These are phyloP conservation scores for Bucorvus abyssinicus DNA, from an alignment of 2,797 vertebrate genomes.

Conservation along the genomic window DNA sequence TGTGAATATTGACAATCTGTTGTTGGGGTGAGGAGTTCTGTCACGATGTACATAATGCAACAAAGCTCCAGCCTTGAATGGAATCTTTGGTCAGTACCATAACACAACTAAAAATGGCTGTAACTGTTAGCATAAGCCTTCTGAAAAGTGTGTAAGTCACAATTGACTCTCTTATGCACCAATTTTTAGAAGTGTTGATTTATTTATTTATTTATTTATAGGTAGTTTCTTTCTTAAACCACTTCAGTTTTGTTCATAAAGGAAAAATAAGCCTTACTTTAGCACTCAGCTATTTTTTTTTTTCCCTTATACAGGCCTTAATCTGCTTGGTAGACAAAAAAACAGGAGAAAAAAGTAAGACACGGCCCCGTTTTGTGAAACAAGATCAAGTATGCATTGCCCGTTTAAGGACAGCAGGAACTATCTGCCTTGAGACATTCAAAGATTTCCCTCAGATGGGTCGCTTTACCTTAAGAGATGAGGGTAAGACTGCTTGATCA, in stretches of 20 bases:
- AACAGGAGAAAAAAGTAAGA: constrained; percentile 95
- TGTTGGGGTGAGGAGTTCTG: not conserved
- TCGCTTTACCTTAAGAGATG: constrained; percentile 95
- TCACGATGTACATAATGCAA: not conserved
- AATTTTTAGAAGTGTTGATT: not conserved
- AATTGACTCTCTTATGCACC: not conserved
- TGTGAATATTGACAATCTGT: not conserved
- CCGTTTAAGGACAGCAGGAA: constrained; percentile 92
- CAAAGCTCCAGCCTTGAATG: not conserved
- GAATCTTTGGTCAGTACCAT: not conserved
- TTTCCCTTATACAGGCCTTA: constrained; percentile 84
- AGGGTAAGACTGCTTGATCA: constrained; percentile 80
- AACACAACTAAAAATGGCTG: not conserved
- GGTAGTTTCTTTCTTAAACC: not conserved
- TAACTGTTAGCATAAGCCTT: not conserved
- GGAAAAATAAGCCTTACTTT: not conserved
- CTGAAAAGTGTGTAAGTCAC: not conserved
- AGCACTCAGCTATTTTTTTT: not conserved
- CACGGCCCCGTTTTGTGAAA: constrained; percentile 94
- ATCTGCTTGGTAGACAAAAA: constrained; percentile 99
- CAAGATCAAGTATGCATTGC: constrained; percentile 98
- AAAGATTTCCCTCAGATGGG: constrained; percentile 99
- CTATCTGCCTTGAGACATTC: constrained; percentile 99
- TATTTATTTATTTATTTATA: not conserved
- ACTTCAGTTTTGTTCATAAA: not conserved